A percentile compares a stretch with the other conserved stretches of the same genome.
phyloP scores from a whole-genome alignment of 2,888 invertebrate species.

The Amphipoea lucens region DNA sequence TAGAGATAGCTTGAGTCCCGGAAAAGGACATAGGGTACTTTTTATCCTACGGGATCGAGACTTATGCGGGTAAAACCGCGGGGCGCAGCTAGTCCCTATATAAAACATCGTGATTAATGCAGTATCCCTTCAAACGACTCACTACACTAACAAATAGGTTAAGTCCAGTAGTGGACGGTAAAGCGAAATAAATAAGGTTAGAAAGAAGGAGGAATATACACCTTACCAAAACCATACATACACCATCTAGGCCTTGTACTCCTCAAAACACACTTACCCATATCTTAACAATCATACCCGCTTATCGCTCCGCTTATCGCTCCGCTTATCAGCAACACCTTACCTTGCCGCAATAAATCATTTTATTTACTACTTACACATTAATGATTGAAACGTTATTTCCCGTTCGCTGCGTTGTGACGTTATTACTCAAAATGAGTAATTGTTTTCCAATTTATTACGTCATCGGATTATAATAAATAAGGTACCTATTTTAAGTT shows the following conservation, averaged over 20 bases:
- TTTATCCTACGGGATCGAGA: too few species aligned
- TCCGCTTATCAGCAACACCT: slow-evolving; percentile 20
- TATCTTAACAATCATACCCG: not conserved
- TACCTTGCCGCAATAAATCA: slow-evolving; percentile 59
- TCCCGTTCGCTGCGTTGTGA: slow-evolving; percentile 50
- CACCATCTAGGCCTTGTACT: not conserved
- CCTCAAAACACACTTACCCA: not conserved
- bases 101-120: not conserved
- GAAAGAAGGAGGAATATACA: not conserved
- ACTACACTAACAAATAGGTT: not conserved
- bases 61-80: too few species aligned
- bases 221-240: not conserved
- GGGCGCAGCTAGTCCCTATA: too few species aligned
- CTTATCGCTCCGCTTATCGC: slow-evolving; percentile 36
- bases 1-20: too few species aligned
- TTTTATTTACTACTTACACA: slow-evolving; percentile 60
- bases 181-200: too few species aligned
- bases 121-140: not conserved
- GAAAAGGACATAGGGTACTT: too few species aligned
- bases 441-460: slow-evolving; percentile 62
- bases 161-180: too few species aligned
- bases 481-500: slow-evolving; percentile 25
- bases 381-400: slow-evolving; percentile 66
- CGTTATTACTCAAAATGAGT: slow-evolving; percentile 67
- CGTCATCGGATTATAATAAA: slow-evolving; percentile 56